Evolutionary conservation across 2,888 invertebrate species (phyloP).

Genomic region (Acanthoscelides obtectus): DNA sequence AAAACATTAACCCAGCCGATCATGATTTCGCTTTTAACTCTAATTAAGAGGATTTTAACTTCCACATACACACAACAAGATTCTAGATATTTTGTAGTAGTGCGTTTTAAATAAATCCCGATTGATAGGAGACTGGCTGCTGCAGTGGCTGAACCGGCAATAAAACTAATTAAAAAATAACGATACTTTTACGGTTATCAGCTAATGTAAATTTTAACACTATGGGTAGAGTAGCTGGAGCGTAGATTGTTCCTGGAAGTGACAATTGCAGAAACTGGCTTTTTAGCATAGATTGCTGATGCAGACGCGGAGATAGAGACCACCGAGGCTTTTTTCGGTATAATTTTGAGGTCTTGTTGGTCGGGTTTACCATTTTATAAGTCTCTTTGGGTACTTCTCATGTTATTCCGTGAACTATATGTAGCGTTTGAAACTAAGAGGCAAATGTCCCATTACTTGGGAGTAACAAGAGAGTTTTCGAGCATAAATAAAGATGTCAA

Average conservation of each 20-base stretch:
- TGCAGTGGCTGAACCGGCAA: constrained; percentile 4
- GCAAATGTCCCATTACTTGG: too few species aligned
- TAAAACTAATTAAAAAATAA: constrained; percentile 23
- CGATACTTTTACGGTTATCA: constrained; percentile 22
- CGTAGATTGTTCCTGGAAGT: constrained; percentile 22
- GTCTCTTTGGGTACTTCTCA: neutral
- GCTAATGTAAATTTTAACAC: constrained; percentile 25
- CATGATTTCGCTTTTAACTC: constrained; percentile 36
- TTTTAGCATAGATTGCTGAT: constrained; percentile 17
- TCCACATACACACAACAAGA: constrained; percentile 15
- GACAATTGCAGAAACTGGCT: constrained; percentile 24
- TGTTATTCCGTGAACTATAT: too few species aligned
- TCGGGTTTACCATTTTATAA: neutral
- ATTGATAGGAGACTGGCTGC: constrained; percentile 10
- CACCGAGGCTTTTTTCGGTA: constrained; percentile 10
- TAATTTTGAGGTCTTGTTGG: neutral
- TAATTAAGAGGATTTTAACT: constrained; percentile 32
- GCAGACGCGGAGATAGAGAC: constrained; percentile 16
- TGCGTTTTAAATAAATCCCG: constrained; percentile 22
- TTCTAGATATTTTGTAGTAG: constrained; percentile 22
- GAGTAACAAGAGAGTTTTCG: too few species aligned
- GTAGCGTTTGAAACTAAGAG: too few species aligned
- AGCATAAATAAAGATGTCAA: too few species aligned
- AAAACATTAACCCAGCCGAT: constrained; percentile 36
- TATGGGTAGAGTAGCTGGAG: constrained; percentile 5